Percentiles rank a stretch among this genome's conserved stretches.
These are phyloP conservation scores for Eupithecia dodoneata DNA, from an alignment of 2,888 invertebrate genomes.

Conservation along the genomic window DNA sequence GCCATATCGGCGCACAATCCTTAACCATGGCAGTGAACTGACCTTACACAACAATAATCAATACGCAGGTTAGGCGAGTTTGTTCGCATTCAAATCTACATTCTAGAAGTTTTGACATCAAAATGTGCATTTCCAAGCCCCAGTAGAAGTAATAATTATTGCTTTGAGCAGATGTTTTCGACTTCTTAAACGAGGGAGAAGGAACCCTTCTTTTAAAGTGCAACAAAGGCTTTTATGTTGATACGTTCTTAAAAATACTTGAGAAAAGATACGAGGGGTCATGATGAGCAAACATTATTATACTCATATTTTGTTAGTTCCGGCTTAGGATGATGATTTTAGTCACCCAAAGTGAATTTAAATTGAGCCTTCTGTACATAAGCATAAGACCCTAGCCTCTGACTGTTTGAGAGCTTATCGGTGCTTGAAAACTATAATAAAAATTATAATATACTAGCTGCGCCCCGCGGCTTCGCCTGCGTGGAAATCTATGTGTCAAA, in stretches of 20 bases:
- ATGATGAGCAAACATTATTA: neutral
- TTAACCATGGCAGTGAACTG: constrained; percentile 31
- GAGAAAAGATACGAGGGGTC: constrained; percentile 5
- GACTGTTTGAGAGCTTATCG: neutral
- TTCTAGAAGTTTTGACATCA: neutral
- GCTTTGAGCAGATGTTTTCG: constrained; percentile 3
- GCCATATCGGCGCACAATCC: neutral
- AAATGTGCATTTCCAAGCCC: neutral
- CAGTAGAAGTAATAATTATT: neutral
- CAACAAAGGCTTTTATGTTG: neutral
- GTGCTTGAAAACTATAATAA: neutral
- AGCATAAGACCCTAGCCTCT: neutral
- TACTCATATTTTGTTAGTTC: neutral
- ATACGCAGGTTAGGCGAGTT: constrained; percentile 10
- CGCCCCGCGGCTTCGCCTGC: too few relatives aligned
- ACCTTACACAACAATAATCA: constrained; percentile 26
- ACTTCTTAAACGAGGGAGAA: neutral
- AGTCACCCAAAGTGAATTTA: neutral
- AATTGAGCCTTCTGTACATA: neutral
- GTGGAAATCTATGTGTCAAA: too few relatives aligned
- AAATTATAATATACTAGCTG: too few relatives aligned
- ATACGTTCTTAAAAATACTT: neutral
- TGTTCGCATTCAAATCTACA: neutral
- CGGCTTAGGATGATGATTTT: neutral
- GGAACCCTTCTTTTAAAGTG: neutral